These are phyloP conservation scores for Ariopsis seemanni DNA, from an alignment of 2,113 vertebrate species.

Conservation along the genomic window DNA sequence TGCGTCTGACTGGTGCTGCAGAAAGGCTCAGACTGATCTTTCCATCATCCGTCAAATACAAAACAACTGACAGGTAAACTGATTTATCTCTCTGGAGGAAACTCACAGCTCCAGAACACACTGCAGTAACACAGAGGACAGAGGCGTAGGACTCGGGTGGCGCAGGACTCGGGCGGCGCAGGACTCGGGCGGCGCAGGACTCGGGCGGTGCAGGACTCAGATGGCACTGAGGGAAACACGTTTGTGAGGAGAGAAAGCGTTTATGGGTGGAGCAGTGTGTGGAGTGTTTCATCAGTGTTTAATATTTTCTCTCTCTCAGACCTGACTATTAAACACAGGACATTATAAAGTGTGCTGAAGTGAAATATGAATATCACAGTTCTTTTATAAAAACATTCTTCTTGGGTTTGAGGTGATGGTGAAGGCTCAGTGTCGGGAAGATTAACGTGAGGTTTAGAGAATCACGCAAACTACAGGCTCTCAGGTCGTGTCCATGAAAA, in stretches of 20 bases:
- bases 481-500: slow-evolving; percentile 39
- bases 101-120: neutral
- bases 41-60: neutral
- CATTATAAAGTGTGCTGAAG: neutral
- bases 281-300: neutral
- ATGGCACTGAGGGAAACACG: too few species aligned
- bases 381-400: neutral
- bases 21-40: too few species aligned
- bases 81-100: neutral
- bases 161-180: too few species aligned
- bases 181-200: too few species aligned
- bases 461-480: slow-evolving; percentile 43
- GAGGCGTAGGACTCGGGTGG: neutral
- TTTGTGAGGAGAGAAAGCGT: too few species aligned
- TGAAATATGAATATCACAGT: neutral
- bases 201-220: too few species aligned
- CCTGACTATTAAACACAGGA: neutral
- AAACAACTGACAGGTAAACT: neutral
- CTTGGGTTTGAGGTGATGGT: neutral
- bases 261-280: neutral
- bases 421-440: neutral
- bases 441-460: slow-evolving; percentile 6
- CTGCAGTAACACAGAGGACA: neutral
- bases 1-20: too few species aligned
- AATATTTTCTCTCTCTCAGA: neutral